Evolutionary conservation across 2,113 vertebrate species (phyloP), one percentile per base, ranked within the genome.

Genomic region (Oreocharis arfaki): DNA sequence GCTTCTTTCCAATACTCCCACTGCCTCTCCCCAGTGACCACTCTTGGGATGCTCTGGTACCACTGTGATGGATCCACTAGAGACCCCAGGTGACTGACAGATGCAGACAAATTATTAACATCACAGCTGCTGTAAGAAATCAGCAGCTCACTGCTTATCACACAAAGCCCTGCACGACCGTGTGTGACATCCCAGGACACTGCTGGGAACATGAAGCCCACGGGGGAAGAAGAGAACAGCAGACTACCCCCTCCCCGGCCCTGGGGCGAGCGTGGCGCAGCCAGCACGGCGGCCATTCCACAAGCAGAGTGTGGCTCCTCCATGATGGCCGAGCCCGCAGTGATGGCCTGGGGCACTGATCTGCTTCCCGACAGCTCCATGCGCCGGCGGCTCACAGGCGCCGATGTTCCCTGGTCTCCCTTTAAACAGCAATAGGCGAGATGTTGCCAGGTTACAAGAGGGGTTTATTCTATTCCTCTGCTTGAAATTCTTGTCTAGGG

Each of bases 381-480:
- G 28, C 0, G 33, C 26, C 82, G n/a, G 55, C 6, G 1, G 39
- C 73, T 32, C 8, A 8, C 41, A 5, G 4, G 33, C 41, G 24
- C 70, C 46, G 4, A 3, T 4, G n/a, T 6, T 46, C 56, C 68
- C 42, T 27, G 17, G 1, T 8, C 68, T 49, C 82, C 82, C 71
- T 26, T 23, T 52, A 37, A 22, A 6, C 47, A 9, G 63, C 78
- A 49, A 71, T 13, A 52, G 56, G 52, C 6, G 19, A 67, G 73
- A 81, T 47, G 95, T 74, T 95, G 89, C 90, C 93, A 73, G 94
- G 86, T 93, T 94, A 92, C 91, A 2, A 85, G 87, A 95, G 69
- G 37, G 56, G 61, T 63, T 81, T 93, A 57, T 77, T 88, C 86
- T 77, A 76, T 53, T 71, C 73, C 86, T 93, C 64, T 20, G 71